Percentiles rank a stretch among this genome's conserved stretches.
These are phyloP conservation scores for Coluber constrictor DNA, from an alignment of 2,797 vertebrate genomes.

Conservation along the genomic window DNA sequence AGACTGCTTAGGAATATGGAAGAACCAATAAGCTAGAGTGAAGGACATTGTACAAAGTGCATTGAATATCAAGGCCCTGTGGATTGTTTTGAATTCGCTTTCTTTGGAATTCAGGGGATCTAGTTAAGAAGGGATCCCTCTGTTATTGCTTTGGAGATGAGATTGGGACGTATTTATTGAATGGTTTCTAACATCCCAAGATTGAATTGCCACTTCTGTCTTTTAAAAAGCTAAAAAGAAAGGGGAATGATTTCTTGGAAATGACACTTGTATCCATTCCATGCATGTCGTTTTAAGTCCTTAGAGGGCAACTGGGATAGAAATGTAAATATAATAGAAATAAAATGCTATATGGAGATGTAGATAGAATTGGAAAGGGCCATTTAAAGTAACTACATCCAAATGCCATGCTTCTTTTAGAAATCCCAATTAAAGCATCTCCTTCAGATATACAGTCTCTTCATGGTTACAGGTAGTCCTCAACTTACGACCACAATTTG, in stretches of 20 bases:
- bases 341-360: not conserved
- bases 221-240: not conserved
- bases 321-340: not conserved
- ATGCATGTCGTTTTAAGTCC: not conserved
- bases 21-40: not conserved
- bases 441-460: not conserved
- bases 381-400: not conserved
- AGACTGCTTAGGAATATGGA: not conserved
- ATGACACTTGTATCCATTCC: not conserved
- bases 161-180: not conserved
- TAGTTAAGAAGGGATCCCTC: not conserved
- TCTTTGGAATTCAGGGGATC: not conserved
- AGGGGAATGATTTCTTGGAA: not conserved
- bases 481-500: not conserved
- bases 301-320: not conserved
- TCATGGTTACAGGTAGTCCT: not conserved
- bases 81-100: not conserved
- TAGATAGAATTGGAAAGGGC: not conserved
- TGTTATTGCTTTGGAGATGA: not conserved
- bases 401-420: not conserved
- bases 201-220: not conserved
- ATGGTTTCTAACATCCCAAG: no score
- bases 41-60: not conserved
- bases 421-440: not conserved
- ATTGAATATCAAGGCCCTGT: no score